Evolutionary conservation across 2,888 invertebrate genomes (phyloP), one percentile per base, ranked within the genome.

Genomic region (Dastarcus helophoroides): DNA sequence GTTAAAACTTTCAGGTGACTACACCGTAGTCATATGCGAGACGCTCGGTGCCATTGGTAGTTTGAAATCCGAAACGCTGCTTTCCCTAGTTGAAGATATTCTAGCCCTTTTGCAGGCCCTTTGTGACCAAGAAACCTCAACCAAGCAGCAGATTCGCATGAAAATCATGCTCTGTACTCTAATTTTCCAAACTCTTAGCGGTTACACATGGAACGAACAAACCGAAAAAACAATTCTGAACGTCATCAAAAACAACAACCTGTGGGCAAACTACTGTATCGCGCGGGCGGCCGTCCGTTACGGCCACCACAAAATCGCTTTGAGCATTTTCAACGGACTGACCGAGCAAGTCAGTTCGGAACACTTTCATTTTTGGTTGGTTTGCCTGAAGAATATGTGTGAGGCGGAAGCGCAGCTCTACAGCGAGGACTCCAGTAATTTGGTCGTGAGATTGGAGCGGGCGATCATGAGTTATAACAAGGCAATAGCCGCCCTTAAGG

Each of bases 191-290:
- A 81, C 80, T 38, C 67, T 83, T 3, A 74, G 79, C 4, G 79
- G 79, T 1, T 73, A 71, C 37, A 72, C 74, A 25, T 79, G 81
- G 62, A 74, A 78, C 6, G 60, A 64, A 2, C 67, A 70, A 39
- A 70, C 75, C 9, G 60, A 68, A 17, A 60, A 65, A 26, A 66
- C 69, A 2, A 67, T 86, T 26, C 62, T 74, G 32, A 64, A 62
- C n/a, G 69, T 49, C 0, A 62, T 60, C 6, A 31, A 37, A 4
- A 50, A 42, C 16, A 71, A 76, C 0, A 79, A 83, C 48, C 72
- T 79, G 3, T 90, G 90, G 86, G 76, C 81, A 3, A 79, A 83
- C 48, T 94, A 90, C 57, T 71, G 86, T 39, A 79, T 93, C 24
- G 89, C 82, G 0, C 69, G 91, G 31, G 84, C 88, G 8, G 89